A percentile compares a stretch with the other conserved stretches of the same genome.
phyloP scores from a whole-genome alignment of 2,113 vertebrate genomes.

The Panthera uncia region DNA sequence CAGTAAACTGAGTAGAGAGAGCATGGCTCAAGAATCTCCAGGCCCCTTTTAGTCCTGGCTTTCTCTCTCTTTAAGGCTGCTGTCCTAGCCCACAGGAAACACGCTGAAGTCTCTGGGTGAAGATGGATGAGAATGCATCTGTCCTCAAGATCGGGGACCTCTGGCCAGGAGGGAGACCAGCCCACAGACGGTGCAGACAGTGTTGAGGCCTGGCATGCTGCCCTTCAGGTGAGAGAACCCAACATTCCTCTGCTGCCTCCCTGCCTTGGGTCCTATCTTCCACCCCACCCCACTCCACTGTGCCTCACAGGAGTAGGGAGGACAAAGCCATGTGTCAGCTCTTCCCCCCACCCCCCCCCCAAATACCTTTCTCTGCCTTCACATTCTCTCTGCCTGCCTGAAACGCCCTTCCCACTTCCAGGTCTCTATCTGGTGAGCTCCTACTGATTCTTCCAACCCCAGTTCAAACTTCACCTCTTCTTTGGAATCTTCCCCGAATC shows the following conservation, averaged over 20 bases:
- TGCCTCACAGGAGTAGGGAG: neutral
- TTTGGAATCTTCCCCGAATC: neutral
- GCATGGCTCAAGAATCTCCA: neutral
- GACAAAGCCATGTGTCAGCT: neutral
- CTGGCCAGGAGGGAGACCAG: neutral
- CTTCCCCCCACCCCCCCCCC: too few species aligned
- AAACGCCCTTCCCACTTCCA: neutral
- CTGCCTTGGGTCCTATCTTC: neutral
- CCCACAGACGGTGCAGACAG: neutral
- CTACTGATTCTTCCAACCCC: neutral
- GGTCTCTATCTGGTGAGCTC: neutral
- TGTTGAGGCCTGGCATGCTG: neutral
- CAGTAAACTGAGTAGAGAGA: neutral
- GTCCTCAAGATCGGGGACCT: neutral
- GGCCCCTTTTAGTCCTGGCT: neutral
- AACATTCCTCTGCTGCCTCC: neutral
- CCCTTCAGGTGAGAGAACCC: constrained; percentile 24
- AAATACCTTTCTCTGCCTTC: neutral
- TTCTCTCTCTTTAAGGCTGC: neutral
- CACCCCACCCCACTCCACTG: neutral
- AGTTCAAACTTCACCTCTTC: neutral
- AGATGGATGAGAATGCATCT: neutral
- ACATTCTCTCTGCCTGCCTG: neutral
- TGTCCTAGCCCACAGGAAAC: neutral
- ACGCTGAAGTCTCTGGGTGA: neutral